Conservation (phyloP, 2,797 vertebrate genomes). For the Tangara arthus region DNA sequence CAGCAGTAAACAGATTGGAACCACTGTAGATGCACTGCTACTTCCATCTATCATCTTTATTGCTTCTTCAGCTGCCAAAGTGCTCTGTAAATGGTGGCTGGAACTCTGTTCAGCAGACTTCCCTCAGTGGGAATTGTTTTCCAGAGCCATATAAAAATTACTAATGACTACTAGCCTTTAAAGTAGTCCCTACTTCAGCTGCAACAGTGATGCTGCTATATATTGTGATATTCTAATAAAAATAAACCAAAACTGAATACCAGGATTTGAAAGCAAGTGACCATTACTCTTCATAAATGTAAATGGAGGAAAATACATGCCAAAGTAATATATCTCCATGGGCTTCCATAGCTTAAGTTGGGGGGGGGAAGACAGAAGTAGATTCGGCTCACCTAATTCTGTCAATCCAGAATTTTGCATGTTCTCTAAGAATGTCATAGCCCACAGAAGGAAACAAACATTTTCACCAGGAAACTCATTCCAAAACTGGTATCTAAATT, state of each 20-base stretch:
- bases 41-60: constrained; percentile 55
- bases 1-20: constrained; percentile 50
- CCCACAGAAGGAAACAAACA: not conserved
- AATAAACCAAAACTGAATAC: not conserved
- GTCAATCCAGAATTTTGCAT: not conserved
- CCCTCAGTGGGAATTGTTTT: constrained; percentile 24
- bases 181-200: not conserved
- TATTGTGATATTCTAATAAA: not conserved
- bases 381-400: not conserved
- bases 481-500: constrained; percentile 4
- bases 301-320: not conserved
- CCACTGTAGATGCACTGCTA: constrained; percentile 7
- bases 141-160: not conserved
- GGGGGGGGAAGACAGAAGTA: not conserved
- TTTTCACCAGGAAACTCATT: not conserved
- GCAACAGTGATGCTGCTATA: not conserved
- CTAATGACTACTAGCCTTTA: not conserved
- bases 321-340: not conserved
- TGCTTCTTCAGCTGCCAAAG: constrained; percentile 51
- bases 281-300: not conserved
- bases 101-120: constrained; percentile 33
- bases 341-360: not conserved
- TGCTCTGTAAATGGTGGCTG: constrained; percentile 48
- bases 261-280: not conserved
- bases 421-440: not conserved